These are phyloP conservation scores for Chlorodrepanis virens DNA, from an alignment of 2,113 vertebrate species.

Conservation along the genomic window DNA sequence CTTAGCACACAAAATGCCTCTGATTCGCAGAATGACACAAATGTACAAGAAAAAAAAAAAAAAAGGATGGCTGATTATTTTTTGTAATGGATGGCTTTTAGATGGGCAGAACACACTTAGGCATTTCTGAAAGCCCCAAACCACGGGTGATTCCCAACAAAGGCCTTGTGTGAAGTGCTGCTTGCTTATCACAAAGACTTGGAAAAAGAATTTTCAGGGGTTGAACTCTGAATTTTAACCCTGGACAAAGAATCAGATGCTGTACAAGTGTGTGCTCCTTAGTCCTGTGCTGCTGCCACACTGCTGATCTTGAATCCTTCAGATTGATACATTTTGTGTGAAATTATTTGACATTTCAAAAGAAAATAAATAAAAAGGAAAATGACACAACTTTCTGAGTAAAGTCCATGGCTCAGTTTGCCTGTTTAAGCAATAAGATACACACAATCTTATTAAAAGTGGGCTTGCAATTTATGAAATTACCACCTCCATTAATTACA, in stretches of 20 bases:
- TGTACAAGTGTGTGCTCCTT: not conserved
- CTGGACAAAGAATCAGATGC: not conserved
- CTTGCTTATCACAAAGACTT: not conserved
- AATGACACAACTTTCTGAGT: not conserved
- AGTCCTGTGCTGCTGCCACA: not conserved
- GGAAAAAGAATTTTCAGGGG: not conserved
- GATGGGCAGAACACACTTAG: not conserved
- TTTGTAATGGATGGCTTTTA: conserved; percentile 48
- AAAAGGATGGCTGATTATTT: conserved; percentile 36
- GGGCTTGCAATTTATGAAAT: not conserved
- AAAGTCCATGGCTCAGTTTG: not conserved
- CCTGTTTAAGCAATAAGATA: not conserved
- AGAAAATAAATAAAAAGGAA: not conserved
- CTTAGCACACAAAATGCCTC: conserved; percentile 36
- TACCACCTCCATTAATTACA: not conserved
- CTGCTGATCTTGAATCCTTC: not conserved
- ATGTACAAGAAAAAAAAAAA: not conserved
- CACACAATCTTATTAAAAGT: accelerated
- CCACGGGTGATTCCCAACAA: conserved; percentile 43
- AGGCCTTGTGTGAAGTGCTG: conserved; percentile 46
- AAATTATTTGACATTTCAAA: not conserved
- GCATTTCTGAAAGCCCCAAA: conserved; percentile 15
- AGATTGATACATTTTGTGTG: not conserved
- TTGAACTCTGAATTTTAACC: not conserved
- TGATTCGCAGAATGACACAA: conserved; percentile 53